phyloP scores from a whole-genome alignment of 2,888 invertebrate species.

The Ornithoptera priamus region DNA sequence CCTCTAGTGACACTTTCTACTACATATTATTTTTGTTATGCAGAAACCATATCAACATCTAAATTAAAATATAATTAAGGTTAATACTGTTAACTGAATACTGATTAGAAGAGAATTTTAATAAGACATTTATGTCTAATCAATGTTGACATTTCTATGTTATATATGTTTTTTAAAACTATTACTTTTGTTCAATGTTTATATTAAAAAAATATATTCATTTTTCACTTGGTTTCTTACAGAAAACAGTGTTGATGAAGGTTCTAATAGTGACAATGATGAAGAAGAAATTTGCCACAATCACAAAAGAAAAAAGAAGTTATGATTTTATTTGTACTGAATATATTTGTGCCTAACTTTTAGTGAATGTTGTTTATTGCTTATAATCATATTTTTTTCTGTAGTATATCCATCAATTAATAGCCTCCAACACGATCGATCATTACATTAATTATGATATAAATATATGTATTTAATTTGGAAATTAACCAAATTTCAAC shows the following conservation, averaged over 20 bases:
- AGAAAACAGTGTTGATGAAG: conserved; percentile 37
- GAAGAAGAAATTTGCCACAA: conserved; percentile 41
- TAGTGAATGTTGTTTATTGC: neutral
- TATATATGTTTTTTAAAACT: no score
- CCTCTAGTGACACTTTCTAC: no score
- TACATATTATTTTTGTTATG: no score
- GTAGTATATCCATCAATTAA: neutral
- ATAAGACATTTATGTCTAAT: no score
- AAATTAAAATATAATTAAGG: no score
- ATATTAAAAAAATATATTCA: neutral
- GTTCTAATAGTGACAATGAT: conserved; percentile 43
- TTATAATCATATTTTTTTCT: neutral
- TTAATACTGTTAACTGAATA: no score
- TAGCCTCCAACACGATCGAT: neutral
- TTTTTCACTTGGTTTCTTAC: conserved; percentile 18
- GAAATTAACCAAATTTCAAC: neutral
- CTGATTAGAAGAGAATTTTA: no score
- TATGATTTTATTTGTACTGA: conserved; percentile 9
- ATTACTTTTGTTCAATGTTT: neutral
- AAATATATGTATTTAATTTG: neutral
- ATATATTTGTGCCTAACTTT: conserved; percentile 29
- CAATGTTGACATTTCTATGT: no score
- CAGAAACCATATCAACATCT: no score
- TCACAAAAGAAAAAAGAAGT: conserved; percentile 54
- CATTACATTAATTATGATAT: neutral